Base-by-base conservation (phyloP, 2,888 invertebrate species). In the Theodoxus fluviatilis region DNA sequence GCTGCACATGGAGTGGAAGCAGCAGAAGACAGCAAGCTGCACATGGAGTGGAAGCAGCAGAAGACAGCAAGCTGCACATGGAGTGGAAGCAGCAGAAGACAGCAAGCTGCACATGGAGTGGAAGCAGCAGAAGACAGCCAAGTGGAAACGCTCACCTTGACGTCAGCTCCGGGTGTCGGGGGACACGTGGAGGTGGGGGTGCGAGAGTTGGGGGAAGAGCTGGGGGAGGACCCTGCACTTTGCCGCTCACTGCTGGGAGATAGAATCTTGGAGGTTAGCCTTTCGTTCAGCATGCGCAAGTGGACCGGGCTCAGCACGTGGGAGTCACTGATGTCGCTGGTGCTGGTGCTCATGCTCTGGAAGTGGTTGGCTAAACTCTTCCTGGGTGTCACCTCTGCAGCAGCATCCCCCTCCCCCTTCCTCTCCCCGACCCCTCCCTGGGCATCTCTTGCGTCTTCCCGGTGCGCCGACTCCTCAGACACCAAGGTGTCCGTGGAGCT, bases 401-500 rank as follows among this genome's bases (percentile, higher is more conserved):
- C 71, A 7, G 66, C 47, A 12, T 63, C 38, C 43, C 63, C 70
- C 28, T n/a, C n/a, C n/a, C n/a, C n/a, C n/a, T n/a, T 33, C 37
- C 69, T 57, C 71, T 43, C 38, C 67, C 49, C 22, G 40, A 61
- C 64, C 57, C 72, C 38, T 64, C 68, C 66, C 47, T 35, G 59
- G 38, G 78, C 78, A 0, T 77, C 89, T 49, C 90, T 81, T 2
- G n/a, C n/a, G n/a, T n/a, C n/a, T n/a, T n/a, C n/a, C n/a, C n/a
- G n/a, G n/a, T n/a, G n/a, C n/a, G n/a, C n/a, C n/a, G n/a, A n/a
- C n/a, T n/a, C n/a, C n/a, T n/a, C n/a, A n/a, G n/a, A n/a, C n/a
- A n/a, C n/a, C n/a, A n/a, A n/a, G n/a, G 90, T 90, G 77, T 90
- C 90, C 3, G 90, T 90, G 3, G 90, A 90, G 79, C 90, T 90